phyloP scores from a whole-genome alignment of 2,888 invertebrate genomes.

The Conus canariensis region DNA sequence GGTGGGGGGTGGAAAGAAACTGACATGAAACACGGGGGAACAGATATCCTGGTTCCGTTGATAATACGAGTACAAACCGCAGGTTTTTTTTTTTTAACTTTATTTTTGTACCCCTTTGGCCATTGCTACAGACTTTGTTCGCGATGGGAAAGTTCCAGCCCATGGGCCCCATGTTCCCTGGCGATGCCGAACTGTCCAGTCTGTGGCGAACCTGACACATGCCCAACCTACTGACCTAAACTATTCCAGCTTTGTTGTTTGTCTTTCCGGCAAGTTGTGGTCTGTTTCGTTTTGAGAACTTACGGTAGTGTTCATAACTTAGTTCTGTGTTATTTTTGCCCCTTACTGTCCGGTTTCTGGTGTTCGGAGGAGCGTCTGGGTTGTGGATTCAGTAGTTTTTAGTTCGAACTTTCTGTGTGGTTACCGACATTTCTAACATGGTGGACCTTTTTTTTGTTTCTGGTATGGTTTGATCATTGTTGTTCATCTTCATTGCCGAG shows the following conservation, averaged over 20 bases:
- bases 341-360: not conserved
- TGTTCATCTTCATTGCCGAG: not conserved
- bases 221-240: not conserved
- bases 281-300: not conserved
- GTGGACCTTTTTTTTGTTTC: not conserved
- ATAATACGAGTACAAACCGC: constrained; percentile 12
- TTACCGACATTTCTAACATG: constrained; percentile 4
- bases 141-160: not conserved
- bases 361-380: not conserved
- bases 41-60: not conserved
- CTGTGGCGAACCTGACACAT: not conserved
- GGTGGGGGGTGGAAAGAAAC: not conserved
- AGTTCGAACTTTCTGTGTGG: not conserved
- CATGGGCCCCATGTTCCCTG: not conserved
- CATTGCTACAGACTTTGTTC: not conserved
- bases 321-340: not conserved
- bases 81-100: not conserved
- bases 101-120: not conserved
- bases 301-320: not conserved
- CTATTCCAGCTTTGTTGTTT: not conserved
- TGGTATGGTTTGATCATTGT: not conserved
- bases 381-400: constrained; percentile 23
- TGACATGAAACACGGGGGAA: not conserved
- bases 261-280: not conserved
- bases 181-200: not conserved